Base-by-base conservation (phyloP, 2,113 vertebrate species). In the Puntigrus tetrazona region DNA sequence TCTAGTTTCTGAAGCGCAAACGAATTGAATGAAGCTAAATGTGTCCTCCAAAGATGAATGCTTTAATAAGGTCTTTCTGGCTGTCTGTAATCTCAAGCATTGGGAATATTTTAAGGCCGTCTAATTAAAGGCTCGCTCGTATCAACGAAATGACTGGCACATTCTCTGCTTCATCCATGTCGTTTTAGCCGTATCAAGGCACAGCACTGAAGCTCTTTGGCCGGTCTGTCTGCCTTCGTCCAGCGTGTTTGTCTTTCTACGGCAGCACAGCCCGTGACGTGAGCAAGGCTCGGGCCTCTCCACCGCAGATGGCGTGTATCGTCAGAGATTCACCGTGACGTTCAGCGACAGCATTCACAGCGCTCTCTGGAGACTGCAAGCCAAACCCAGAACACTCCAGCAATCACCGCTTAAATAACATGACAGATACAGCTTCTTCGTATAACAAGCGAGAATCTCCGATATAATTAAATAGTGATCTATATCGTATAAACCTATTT, bases 401-500 rank as follows among this genome's bases (percentile, higher is more conserved):
- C 43, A 67, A 82, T 59, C 11, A 75, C 83, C 81, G 65, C 61
- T 87, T 85, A 89, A 91, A 91, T 79, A 86, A 90, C 59, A 61
- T 2, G 84, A 86, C 89, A 89, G 61, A 88, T 80, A 65, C 84
- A 90, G 88, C 82, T 8, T 47, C 14, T 74, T 36, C 13, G 36
- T 2, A 79, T 61, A 79, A 61, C 43, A 79, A 79, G 91, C 84
- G 90, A 88, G 1, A 89, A 85, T 90, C 85, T 90, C 84, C 79
- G 75, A 90, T 83, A 86, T 90, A 89, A 89, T 70, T 86, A 88
- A 89, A 91, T 86, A 75, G 84, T 57, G 57, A 84, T 85, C 20
- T 86, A 20, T 47, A 88, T 88, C n/a, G 78, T 87, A 90, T 87
- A 92, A 91, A 93, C 83, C 76, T 84, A 80, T 67, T 88, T 91